Base-by-base conservation (phyloP, 2,797 vertebrate genomes). In the Eutrigla gurnardus region DNA sequence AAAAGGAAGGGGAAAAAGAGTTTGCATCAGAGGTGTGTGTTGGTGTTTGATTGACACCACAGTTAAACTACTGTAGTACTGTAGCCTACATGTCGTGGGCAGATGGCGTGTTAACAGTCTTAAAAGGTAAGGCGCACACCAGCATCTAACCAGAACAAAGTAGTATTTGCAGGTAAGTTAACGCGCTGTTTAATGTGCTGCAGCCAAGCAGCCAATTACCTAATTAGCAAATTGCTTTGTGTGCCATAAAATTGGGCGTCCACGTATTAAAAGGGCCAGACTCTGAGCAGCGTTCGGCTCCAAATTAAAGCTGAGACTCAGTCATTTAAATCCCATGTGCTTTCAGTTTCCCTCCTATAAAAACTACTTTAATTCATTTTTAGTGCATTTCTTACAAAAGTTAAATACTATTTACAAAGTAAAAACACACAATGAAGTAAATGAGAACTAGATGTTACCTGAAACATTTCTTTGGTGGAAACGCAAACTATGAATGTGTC, bases 321-420 rank as follows among this genome's bases (percentile, higher is more conserved):
- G 37, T 37, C 1, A 6, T 36, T 70, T 42, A 71, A 72, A 74
- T 75, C 47, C 39, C 36, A 45, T 3, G 18, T 68, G 69, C 17
- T 15, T 45, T 58, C 8, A 0, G 1, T n/a, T 7, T 10, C 13
- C 18, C 33, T 55, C 43, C 45, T 62, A 67, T 68, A 46, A 50
- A 52, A 47, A 14, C 17, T 49, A 13, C 40, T 71, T 68, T 71
- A 39, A 77, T 75, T 46, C 46, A 47, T 42, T 42, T 64, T 18
- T 1, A 9, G 5, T 43, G 63, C 58, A 12, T 59, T 69, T 36
- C 47, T 60, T 32, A 54, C 25, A 15, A 1, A 6, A 42, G 55
- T 54, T 25, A 17, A 46, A 57, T n/a, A 36, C 36, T 1, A 43
- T 65, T 71, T 35, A 35, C 1, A n/a, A 8, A 7, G 35, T 68